Evolutionary conservation across 2,113 vertebrate genomes (phyloP).

Genomic region (Serinus canaria): DNA sequence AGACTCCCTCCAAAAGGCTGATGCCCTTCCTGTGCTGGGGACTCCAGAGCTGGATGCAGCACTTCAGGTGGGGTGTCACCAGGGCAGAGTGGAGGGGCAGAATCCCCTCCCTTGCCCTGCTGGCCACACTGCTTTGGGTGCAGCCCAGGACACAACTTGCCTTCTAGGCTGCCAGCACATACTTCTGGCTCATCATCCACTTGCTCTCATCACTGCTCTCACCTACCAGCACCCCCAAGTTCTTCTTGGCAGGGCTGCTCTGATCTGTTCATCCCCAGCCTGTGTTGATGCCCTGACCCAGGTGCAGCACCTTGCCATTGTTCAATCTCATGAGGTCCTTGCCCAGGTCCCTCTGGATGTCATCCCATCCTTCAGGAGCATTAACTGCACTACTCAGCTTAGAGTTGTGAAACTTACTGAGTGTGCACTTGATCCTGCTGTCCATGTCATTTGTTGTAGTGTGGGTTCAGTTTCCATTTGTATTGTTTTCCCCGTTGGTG

Average conservation of each 20-base stretch:
- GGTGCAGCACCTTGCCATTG: background rate
- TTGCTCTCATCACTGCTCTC: background rate
- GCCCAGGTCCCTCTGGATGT: background rate
- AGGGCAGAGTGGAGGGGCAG: too few relatives aligned
- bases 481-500: too few relatives aligned
- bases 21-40: too few relatives aligned
- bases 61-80: too few relatives aligned
- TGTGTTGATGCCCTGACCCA: background rate
- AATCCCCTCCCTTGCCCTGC: too few relatives aligned
- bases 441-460: too few relatives aligned
- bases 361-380: background rate
- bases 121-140: background rate
- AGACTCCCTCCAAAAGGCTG: too few relatives aligned
- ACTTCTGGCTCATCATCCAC: background rate
- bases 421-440: background rate
- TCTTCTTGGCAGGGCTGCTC: background rate
- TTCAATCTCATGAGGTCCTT: background rate
- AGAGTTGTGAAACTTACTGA: background rate
- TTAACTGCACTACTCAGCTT: background rate
- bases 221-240: background rate
- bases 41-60: too few relatives aligned
- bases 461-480: too few relatives aligned
- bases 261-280: background rate
- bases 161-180: fast-evolving
- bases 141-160: background rate